Percentiles rank a stretch among this genome's conserved stretches.
phyloP scores from a whole-genome alignment of 2,888 invertebrate genomes.

The Cynaeus angustus region DNA sequence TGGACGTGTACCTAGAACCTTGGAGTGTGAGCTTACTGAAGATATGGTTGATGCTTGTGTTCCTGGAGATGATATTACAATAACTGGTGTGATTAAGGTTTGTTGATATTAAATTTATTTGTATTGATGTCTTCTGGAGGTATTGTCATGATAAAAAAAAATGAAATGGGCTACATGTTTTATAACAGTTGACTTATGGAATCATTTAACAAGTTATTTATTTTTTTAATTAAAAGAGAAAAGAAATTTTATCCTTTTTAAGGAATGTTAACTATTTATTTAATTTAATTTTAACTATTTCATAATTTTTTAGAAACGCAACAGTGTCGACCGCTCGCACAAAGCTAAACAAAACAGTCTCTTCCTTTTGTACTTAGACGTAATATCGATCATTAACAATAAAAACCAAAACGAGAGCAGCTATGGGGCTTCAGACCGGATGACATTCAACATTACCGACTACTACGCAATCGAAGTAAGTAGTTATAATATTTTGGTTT shows the following conservation, averaged over 20 bases:
- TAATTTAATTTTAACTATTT: too few species aligned
- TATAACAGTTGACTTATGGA: too few species aligned
- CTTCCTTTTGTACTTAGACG: constrained; percentile 86
- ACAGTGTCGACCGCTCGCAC: constrained; percentile 74
- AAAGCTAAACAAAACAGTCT: constrained; percentile 77
- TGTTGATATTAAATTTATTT: constrained; percentile 21
- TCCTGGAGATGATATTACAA: constrained; percentile 91
- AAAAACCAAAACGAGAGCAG: constrained; percentile 78
- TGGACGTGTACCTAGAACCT: constrained; percentile 83
- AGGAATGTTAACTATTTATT: too few species aligned
- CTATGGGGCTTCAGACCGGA: constrained; percentile 69
- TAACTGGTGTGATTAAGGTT: constrained; percentile 91
- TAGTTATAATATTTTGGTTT: not conserved
- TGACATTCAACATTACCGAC: constrained; percentile 83
- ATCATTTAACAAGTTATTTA: too few species aligned
- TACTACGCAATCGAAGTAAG: constrained; percentile 83
- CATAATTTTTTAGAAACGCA: constrained; percentile 73
- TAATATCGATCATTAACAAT: constrained; percentile 83
- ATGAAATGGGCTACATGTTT: too few species aligned
- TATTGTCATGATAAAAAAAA: too few species aligned
- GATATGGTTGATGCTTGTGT: constrained; percentile 89
- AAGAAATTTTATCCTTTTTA: too few species aligned
- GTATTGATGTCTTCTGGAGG: too few species aligned
- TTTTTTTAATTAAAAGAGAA: too few species aligned
- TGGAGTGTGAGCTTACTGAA: constrained; percentile 89